Conservation (phyloP, 2,888 invertebrate species). For the Antheraea assamensis region DNA sequence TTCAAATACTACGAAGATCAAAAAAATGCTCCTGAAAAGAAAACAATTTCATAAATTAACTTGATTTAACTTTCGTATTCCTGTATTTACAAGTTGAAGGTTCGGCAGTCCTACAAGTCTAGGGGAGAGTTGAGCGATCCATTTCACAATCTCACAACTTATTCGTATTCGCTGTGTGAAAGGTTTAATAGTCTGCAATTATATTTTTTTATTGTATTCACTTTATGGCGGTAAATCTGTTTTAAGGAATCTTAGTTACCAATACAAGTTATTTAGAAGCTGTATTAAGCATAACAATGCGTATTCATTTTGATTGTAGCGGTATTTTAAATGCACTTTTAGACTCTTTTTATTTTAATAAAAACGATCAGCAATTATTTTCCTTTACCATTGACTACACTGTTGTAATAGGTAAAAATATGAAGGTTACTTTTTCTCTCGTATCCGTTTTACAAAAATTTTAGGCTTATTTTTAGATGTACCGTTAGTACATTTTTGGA, state of each 20-base stretch:
- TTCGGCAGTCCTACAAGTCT: neutral
- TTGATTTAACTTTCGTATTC: neutral
- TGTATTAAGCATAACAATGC: neutral
- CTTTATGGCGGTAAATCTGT: neutral
- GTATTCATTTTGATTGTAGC: neutral
- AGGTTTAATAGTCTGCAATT: constrained; percentile 1
- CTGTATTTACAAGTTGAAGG: neutral
- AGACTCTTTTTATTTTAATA: neutral
- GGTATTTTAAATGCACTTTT: neutral
- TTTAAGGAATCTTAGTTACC: neutral
- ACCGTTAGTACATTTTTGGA: no score
- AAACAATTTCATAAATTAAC: neutral
- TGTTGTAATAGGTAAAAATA: no score
- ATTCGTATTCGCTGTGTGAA: neutral
- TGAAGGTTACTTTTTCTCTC: no score
- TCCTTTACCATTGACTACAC: no score
- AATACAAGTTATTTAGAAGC: neutral
- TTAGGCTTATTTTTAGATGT: no score
- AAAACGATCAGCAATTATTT: no score
- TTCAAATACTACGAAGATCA: neutral
- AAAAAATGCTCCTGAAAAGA: neutral
- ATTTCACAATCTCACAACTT: neutral
- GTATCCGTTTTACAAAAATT: no score
- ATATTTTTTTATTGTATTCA: neutral
- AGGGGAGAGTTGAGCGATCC: neutral